Conservation (phyloP, 2,888 invertebrate species). For the Sclerodermus sp. region DNA sequence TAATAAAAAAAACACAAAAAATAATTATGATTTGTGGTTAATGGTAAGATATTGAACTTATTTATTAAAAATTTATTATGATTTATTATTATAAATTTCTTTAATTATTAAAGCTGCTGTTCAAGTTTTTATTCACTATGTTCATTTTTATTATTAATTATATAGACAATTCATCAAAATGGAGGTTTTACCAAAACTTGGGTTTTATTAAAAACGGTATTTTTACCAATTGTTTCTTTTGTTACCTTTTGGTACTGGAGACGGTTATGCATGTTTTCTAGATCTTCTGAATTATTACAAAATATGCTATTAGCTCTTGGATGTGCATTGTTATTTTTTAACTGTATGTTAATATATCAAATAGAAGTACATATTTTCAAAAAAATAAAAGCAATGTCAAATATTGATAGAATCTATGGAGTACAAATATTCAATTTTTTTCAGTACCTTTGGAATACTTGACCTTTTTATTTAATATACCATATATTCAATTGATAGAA, state of each 20-base stretch:
- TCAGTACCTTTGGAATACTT: slow-evolving; percentile 90
- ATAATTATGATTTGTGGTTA: slow-evolving; percentile 77
- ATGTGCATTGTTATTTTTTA: slow-evolving; percentile 80
- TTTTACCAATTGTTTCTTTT: slow-evolving; percentile 83
- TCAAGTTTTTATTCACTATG: too few relatives aligned
- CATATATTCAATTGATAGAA: slow-evolving; percentile 90
- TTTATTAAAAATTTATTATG: too few relatives aligned
- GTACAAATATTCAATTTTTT: too few relatives aligned
- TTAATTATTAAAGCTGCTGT: too few relatives aligned
- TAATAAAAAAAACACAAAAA: slow-evolving; percentile 80
- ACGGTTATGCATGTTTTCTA: slow-evolving; percentile 79
- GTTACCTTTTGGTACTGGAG: slow-evolving; percentile 93
- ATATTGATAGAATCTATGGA: too few relatives aligned
- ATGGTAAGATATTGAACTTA: slow-evolving; percentile 59
- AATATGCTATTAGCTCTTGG: slow-evolving; percentile 90
- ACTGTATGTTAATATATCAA: slow-evolving; percentile 62
- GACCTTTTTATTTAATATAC: slow-evolving; percentile 85
- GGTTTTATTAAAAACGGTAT: slow-evolving; percentile 87
- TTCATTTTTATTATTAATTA: background rate
- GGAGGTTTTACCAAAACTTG: slow-evolving; percentile 98
- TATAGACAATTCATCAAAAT: slow-evolving; percentile 90
- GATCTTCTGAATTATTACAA: slow-evolving; percentile 89
- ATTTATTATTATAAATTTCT: too few relatives aligned
- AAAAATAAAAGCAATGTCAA: too few relatives aligned
- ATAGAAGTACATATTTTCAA: too few relatives aligned